A percentile compares a stretch with the other conserved stretches of the same genome.
These are phyloP conservation scores for Euclidia mi DNA, from an alignment of 2,888 invertebrate species.

Conservation along the genomic window DNA sequence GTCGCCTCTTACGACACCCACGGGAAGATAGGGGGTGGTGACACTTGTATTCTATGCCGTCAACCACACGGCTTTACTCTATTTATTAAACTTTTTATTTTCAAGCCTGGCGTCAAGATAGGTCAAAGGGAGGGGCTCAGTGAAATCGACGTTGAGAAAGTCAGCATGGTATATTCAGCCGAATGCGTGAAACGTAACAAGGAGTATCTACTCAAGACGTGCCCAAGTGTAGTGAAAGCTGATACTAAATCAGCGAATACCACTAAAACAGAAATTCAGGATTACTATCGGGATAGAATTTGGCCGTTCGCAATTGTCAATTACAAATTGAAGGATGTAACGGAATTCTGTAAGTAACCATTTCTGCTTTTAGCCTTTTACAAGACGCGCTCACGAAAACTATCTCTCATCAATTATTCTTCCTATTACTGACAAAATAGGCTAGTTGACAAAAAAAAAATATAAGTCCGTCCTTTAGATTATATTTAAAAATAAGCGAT, in stretches of 20 bases:
- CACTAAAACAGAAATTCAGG: conserved; percentile 61
- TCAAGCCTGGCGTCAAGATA: conserved; percentile 67
- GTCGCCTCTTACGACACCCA: too few relatives aligned
- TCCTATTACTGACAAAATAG: too few relatives aligned
- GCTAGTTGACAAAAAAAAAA: too few relatives aligned
- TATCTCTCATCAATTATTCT: too few relatives aligned
- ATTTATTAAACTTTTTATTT: too few relatives aligned
- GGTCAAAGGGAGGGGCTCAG: conserved; percentile 83
- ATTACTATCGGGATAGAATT: conserved; percentile 73
- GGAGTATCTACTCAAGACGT: conserved; percentile 78
- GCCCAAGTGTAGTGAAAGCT: conserved; percentile 73
- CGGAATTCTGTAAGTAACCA: conserved; percentile 78
- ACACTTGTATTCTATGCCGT: too few relatives aligned
- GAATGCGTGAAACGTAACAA: conserved; percentile 78
- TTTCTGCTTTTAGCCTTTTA: too few relatives aligned
- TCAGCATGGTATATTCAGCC: conserved; percentile 69
- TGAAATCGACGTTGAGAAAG: conserved; percentile 76
- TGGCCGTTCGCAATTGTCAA: conserved; percentile 79
- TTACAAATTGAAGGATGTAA: conserved; percentile 68
- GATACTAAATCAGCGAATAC: conserved; percentile 21
- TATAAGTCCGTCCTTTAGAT: too few relatives aligned
- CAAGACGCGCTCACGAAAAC: too few relatives aligned
- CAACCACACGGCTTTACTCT: too few relatives aligned
- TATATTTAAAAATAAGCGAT: too few relatives aligned
- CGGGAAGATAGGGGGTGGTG: too few relatives aligned